Base-by-base conservation (phyloP, 2,888 invertebrate genomes). In the Andrena marginata region DNA sequence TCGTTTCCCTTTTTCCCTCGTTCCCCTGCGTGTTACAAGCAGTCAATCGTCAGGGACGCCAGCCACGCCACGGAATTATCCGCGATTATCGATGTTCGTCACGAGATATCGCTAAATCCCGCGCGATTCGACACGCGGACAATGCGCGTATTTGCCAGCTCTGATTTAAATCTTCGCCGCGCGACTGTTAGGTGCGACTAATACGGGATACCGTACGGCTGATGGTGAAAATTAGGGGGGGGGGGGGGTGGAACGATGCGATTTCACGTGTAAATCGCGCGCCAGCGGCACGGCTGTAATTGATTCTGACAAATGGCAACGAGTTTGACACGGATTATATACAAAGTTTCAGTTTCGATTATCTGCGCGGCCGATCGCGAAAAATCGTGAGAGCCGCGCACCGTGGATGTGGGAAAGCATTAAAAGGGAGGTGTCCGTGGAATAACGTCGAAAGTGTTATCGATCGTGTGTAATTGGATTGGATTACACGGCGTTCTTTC, bases 301-400 rank as follows among this genome's bases (percentile, higher is more conserved):
- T 77, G 78, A 77, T 78, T 67, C 68, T 78, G 78, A 78, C 68
- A 78, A 78, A 78, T 78, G 78, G 51, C 33, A 10, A 26, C 63
- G 29, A 16, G 48, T 48, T n/a, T 64, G 78, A 64, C 78, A 13
- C 26, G 33, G 78, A 79, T 69, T 77, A 77, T 42, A 23, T 33
- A 48, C 68, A 35, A 48, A 56, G 78, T 77, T 77, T 78, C 67
- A 42, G 62, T 77, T 42, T 42, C 77, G 67, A 77, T 77, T 31
- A 51, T 49, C 59, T 13, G 33, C 33, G 49, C 60, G 67, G 29
- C 29, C 77, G 31, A 68, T 62, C 20, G 51, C 54, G 78, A 77
- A 67, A 78, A 78, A 68, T 48, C 26, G 29, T n/a, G 3, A 35
- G 35, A 54, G 59, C 56, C 33, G 8, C 54, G 20, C 23, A 16